Evolutionary conservation across 2,888 invertebrate genomes (phyloP).

Genomic region (Coronaproctus castanopsis): DNA sequence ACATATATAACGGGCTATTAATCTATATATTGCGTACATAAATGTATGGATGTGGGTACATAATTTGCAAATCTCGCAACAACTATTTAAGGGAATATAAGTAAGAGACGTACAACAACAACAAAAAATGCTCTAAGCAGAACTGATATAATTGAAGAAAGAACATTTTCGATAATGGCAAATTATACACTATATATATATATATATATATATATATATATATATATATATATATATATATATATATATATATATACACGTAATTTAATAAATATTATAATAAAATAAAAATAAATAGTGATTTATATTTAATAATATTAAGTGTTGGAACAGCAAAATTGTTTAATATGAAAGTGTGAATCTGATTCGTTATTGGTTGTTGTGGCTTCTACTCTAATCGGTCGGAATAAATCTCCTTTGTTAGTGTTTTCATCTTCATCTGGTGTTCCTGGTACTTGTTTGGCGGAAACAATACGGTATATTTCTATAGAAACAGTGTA

Average conservation of each 20-base stretch:
- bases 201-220: not conserved
- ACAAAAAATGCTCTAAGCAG: too few relatives aligned
- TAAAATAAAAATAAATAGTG: not conserved
- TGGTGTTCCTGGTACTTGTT: constrained; percentile 16
- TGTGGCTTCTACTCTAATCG: constrained; percentile 17
- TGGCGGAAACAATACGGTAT: constrained; percentile 18
- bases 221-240: not conserved
- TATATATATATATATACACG: not conserved
- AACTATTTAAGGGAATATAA: too few relatives aligned
- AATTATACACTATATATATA: too few relatives aligned
- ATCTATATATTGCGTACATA: too few relatives aligned
- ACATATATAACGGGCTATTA: too few relatives aligned
- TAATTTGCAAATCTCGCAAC: too few relatives aligned
- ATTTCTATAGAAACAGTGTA: constrained; percentile 15
- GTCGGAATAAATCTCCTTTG: constrained; percentile 17
- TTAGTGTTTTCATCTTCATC: constrained; percentile 14
- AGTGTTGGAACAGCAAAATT: constrained; percentile 15
- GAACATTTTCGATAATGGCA: too few relatives aligned
- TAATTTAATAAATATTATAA: not conserved
- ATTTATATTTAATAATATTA: constrained; percentile 2
- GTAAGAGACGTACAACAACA: too few relatives aligned
- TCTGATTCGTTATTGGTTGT: constrained; percentile 16
- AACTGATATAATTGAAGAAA: too few relatives aligned
- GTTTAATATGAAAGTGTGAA: constrained; percentile 17
- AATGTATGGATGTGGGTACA: too few relatives aligned